phyloP scores from a whole-genome alignment of 2,797 vertebrate species.

The Eutrigla gurnardus region DNA sequence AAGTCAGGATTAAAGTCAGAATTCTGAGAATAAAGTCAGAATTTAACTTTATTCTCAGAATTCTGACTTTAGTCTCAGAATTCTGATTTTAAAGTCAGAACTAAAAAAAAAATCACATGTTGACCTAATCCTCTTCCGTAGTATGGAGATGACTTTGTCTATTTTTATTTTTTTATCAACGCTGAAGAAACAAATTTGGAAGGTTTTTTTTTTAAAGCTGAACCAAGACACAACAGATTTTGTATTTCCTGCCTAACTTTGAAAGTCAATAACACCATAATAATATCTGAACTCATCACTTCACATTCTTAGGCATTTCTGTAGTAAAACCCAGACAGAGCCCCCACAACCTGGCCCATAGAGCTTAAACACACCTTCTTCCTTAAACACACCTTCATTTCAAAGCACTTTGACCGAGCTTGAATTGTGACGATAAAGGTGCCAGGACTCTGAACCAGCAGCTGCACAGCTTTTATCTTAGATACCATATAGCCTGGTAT shows the following conservation, averaged over 20 bases:
- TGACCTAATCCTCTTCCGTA: too few relatives aligned
- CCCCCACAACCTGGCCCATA: background rate
- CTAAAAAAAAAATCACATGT: too few relatives aligned
- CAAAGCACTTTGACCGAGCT: background rate
- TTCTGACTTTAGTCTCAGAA: too few relatives aligned
- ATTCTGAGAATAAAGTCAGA: too few relatives aligned
- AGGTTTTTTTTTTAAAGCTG: background rate
- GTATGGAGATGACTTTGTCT: background rate
- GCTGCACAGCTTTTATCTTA: conserved; percentile 18
- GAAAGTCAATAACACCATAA: background rate
- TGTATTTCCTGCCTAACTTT: background rate
- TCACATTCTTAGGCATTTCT: background rate
- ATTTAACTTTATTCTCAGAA: too few relatives aligned
- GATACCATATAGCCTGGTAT: conserved; percentile 5
- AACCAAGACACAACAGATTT: background rate
- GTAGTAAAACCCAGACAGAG: background rate
- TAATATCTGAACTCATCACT: background rate
- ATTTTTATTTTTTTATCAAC: background rate
- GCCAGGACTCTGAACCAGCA: conserved; percentile 1
- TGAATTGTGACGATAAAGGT: conserved; percentile 1
- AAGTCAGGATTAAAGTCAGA: too few relatives aligned
- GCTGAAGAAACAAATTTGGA: background rate
- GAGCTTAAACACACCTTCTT: background rate
- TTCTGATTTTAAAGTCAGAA: too few relatives aligned
- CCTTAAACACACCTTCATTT: background rate